A percentile compares a stretch with the other conserved stretches of the same genome.
These are phyloP conservation scores for Ctenomys sociabilis DNA, from an alignment of 2,113 vertebrate genomes.

Conservation along the genomic window DNA sequence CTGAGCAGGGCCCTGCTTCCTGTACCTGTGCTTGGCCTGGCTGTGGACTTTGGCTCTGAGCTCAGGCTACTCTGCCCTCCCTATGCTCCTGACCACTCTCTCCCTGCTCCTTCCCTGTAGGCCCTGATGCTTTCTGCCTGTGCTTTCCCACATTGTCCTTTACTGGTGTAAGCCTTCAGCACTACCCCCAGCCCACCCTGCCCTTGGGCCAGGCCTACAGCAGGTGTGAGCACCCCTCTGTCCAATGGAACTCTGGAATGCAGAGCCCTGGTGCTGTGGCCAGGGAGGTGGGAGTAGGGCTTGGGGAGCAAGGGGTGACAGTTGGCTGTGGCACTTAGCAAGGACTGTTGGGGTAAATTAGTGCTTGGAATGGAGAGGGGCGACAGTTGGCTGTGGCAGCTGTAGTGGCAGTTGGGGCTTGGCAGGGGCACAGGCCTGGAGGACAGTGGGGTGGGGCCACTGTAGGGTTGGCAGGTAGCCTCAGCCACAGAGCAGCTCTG, in stretches of 20 bases:
- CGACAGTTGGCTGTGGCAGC: slow-evolving; percentile 82
- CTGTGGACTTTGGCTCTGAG: fast-evolving
- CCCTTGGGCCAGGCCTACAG: not conserved
- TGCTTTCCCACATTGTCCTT: not conserved
- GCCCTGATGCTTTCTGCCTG: not conserved
- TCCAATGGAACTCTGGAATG: slow-evolving; percentile 22
- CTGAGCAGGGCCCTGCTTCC: not conserved
- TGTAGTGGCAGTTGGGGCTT: slow-evolving; percentile 79
- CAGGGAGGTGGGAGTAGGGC: slow-evolving; percentile 23
- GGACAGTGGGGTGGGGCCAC: slow-evolving; percentile 72
- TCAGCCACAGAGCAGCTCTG: slow-evolving; percentile 6
- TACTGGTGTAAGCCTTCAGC: not conserved
- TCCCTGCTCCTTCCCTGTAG: not conserved
- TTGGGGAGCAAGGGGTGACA: slow-evolving; percentile 61
- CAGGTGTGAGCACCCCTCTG: not conserved
- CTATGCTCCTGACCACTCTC: not conserved
- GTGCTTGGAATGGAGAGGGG: slow-evolving; percentile 76
- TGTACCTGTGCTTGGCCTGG: not conserved
- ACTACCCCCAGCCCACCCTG: not conserved
- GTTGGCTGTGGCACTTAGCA: slow-evolving; percentile 66
- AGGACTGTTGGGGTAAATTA: slow-evolving; percentile 64
- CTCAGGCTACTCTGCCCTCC: not conserved
- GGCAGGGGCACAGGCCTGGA: slow-evolving; percentile 67
- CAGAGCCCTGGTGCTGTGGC: not conserved
- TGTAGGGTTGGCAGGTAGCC: slow-evolving; percentile 70